These are phyloP conservation scores for Neolamprologus variostigma DNA, from an alignment of 2,113 vertebrate genomes.

Conservation along the genomic window DNA sequence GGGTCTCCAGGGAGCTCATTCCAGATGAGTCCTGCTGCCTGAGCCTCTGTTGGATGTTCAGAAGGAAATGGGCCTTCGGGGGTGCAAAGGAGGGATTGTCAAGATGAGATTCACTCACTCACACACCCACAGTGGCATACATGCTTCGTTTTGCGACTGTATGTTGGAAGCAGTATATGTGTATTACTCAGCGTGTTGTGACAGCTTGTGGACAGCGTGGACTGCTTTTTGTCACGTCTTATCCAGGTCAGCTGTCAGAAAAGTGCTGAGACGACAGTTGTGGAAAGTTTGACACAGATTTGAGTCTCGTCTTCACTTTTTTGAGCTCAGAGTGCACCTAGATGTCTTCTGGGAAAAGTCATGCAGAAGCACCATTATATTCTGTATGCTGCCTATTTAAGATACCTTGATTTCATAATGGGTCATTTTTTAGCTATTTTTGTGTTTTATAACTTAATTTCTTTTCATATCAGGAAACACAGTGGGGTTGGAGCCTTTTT, in stretches of 20 bases:
- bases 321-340: background rate
- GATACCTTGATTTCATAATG: background rate
- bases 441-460: background rate
- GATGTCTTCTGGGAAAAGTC: background rate
- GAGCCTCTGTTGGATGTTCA: background rate
- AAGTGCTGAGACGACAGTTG: background rate
- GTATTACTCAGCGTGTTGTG: background rate
- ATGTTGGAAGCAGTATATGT: background rate
- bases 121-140: background rate
- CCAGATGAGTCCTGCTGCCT: background rate
- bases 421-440: fast-evolving
- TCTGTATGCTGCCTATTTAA: background rate
- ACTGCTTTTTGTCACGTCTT: background rate
- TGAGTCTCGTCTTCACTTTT: background rate
- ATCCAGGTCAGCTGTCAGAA: background rate
- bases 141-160: background rate
- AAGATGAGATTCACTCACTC: background rate
- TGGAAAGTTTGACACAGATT: background rate
- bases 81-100: background rate
- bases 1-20: slow-evolving; percentile 26
- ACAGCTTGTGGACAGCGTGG: background rate
- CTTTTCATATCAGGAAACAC: background rate
- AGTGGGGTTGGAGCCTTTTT: background rate
- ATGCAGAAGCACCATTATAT: background rate
- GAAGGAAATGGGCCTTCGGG: background rate